Evolutionary conservation across 2,888 invertebrate genomes (phyloP), one percentile per base, ranked within the genome.

Genomic region (Lasioglossum villosulum): DNA sequence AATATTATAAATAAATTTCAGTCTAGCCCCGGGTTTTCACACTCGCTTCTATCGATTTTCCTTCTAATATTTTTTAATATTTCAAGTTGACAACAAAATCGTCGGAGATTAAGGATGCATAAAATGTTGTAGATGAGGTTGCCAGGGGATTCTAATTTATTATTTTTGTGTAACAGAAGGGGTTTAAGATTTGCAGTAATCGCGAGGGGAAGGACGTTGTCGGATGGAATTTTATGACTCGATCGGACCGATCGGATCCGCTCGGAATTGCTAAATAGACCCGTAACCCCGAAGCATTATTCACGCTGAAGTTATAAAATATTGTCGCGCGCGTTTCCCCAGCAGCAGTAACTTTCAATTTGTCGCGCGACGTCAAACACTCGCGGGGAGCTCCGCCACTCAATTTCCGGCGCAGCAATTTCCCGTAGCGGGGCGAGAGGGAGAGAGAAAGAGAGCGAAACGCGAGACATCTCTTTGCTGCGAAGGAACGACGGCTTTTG

Each of bases 361-460:
- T 84, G 80, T 78, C 80, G 78, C 34, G 56, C 45, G 75, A 83
- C 76, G 83, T 80, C 85, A 85, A 85, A 85, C 80, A 85, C 85
- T 85, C 83, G 72, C 83, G 23, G 56, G 85, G 59, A 83, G 59
- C 70, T 84, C 74, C 74, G 70, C 77, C 80, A 84, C 86, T 79
- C 81, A 86, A 87, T 86, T 87, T 87, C 87, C 86, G 83, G 78
- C 48, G 59, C 68, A 59, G 81, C 79, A 87, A 87, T 87, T 86
- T 87, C 87, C 86, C 78, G 72, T 70, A 75, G 71, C 78, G 42
- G 19, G 42, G 56, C 66, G 27, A 14, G 27, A 16, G 16, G 16
- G 30, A 14, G 63, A 63, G 48, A 73, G 76, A 73, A 48, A 42
- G 59, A 74, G 76, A 76, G 68, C 80, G 78, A 80, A 83, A 83